A percentile compares a stretch with the other conserved stretches of the same genome.
Conservation (phyloP, 2,888 invertebrate species). For the Drosophila pseudotalamancana region DNA sequence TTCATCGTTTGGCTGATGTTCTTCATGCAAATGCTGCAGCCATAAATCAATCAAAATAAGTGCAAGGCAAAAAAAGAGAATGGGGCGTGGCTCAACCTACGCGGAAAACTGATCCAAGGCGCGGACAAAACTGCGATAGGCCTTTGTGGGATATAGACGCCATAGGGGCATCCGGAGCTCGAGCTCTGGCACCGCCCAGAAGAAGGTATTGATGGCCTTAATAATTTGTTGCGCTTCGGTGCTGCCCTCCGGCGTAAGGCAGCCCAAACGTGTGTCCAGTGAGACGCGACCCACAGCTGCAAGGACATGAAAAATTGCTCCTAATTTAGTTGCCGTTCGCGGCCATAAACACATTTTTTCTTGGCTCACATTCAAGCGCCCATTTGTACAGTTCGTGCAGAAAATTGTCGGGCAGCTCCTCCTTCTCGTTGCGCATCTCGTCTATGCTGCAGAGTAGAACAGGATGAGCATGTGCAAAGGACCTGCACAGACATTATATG, state of each 20-base stretch:
- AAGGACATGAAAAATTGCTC: constrained; percentile 26
- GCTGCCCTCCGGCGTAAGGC: constrained; percentile 86
- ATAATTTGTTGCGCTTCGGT: constrained; percentile 91
- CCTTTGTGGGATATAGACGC: constrained; percentile 89
- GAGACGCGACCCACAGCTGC: constrained; percentile 92
- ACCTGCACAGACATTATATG: constrained; percentile 7
- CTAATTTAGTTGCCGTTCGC: constrained; percentile 1
- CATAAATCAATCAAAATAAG: constrained; percentile 26
- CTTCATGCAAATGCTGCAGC: constrained; percentile 86
- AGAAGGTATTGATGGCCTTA: constrained; percentile 90
- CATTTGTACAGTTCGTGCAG: constrained; percentile 95
- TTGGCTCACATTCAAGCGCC: constrained; percentile 94
- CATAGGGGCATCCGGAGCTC: constrained; percentile 91
- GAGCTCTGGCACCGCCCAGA: constrained; percentile 90
- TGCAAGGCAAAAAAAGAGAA: background rate
- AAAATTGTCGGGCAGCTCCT: constrained; percentile 92
- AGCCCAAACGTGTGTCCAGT: constrained; percentile 91
- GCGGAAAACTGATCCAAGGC: constrained; percentile 90
- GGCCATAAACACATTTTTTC: constrained; percentile 13
- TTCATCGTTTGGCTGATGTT: constrained; percentile 86
- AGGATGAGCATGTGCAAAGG: background rate
- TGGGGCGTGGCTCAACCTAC: constrained; percentile 83
- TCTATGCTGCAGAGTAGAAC: constrained; percentile 86
- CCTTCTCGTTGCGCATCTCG: constrained; percentile 86
- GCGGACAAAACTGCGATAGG: constrained; percentile 89